Evolutionary conservation across 2,888 invertebrate species (phyloP).

Genomic region (Callyntrura sp.): DNA sequence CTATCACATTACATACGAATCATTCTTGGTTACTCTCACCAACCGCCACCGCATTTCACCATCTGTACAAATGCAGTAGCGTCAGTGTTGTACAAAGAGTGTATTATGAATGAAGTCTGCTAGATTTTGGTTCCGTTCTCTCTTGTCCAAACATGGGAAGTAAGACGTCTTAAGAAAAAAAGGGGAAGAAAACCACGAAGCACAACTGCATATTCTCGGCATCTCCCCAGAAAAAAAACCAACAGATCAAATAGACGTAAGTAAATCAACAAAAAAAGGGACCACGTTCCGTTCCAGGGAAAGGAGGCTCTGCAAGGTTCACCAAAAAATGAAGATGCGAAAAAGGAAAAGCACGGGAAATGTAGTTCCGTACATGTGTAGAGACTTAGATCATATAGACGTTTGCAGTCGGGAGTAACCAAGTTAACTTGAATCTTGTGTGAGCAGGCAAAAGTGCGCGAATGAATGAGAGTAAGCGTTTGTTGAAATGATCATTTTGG

Average conservation of each 20-base stretch:
- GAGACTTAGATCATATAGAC: background rate
- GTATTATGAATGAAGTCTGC: slow-evolving; percentile 69
- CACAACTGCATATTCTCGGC: slow-evolving; percentile 25
- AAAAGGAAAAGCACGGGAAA: slow-evolving; percentile 22
- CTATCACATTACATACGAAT: slow-evolving; percentile 38
- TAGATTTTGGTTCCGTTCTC: slow-evolving; percentile 66
- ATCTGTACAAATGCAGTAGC: slow-evolving; percentile 62
- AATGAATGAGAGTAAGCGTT: slow-evolving; percentile 79
- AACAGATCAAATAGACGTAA: slow-evolving; percentile 76
- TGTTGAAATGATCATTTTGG: slow-evolving; percentile 82
- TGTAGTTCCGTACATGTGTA: background rate
- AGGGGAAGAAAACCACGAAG: background rate
- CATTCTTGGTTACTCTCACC: slow-evolving; percentile 55
- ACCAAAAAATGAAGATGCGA: slow-evolving; percentile 37
- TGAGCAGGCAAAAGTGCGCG: slow-evolving; percentile 33
- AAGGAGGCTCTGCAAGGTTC: background rate
- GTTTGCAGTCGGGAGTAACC: slow-evolving; percentile 44
- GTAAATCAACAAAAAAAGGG: slow-evolving; percentile 75
- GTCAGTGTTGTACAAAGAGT: slow-evolving; percentile 42
- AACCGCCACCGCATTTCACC: slow-evolving; percentile 45
- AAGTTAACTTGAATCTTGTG: slow-evolving; percentile 63
- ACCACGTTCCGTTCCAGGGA: slow-evolving; percentile 73
- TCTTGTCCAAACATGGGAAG: slow-evolving; percentile 67
- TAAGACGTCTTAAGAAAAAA: slow-evolving; percentile 38
- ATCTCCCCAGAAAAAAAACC: slow-evolving; percentile 55